phyloP scores from a whole-genome alignment of 2,113 vertebrate species.

The Entomyzon cyanotis region DNA sequence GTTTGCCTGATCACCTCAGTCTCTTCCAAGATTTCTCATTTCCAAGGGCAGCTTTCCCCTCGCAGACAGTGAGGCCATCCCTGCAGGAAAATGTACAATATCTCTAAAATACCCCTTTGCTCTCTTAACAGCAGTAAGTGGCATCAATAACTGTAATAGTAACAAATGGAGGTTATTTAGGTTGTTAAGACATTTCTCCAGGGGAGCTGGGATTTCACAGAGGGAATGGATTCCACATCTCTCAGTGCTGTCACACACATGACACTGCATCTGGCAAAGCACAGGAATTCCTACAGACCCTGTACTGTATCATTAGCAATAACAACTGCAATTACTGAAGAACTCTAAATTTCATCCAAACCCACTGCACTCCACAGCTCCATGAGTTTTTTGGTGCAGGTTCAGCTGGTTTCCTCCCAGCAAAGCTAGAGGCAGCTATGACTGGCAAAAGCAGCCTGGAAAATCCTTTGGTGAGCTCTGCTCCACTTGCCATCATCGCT shows the following conservation, averaged over 20 bases:
- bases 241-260: fast-evolving
- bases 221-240: not conserved
- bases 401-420: not conserved
- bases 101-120: not conserved
- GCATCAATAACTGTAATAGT: fast-evolving
- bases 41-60: not conserved
- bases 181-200: not conserved
- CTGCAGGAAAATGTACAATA: not conserved
- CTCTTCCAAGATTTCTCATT: not conserved
- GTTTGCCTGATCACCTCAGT: not conserved
- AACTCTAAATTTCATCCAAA: not conserved
- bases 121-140: not conserved
- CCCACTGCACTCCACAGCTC: not conserved
- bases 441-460: not conserved
- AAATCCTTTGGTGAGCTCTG: not conserved
- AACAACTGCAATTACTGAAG: not conserved
- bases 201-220: not conserved
- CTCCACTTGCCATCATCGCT: not conserved
- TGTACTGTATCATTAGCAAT: fast-evolving
- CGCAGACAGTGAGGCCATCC: fast-evolving
- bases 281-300: not conserved
- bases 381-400: not conserved
- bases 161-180: not conserved
- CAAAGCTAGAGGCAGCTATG: fast-evolving
- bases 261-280: not conserved